Evolutionary conservation across 2,888 invertebrate genomes (phyloP).

Genomic region (Hartigia nigra): DNA sequence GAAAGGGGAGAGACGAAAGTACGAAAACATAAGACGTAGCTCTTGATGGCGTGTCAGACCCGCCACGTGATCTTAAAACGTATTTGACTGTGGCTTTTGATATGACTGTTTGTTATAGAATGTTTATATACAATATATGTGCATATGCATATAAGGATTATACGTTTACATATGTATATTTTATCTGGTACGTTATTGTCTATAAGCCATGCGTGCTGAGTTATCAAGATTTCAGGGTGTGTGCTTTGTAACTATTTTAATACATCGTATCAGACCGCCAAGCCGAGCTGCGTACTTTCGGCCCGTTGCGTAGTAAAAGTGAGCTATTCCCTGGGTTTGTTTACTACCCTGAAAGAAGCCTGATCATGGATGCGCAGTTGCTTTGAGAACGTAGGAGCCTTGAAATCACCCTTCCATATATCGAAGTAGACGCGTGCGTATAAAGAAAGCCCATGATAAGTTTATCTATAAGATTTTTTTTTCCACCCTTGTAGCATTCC

Average conservation of each 20-base stretch:
- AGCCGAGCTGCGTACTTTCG: background rate
- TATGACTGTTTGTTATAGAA: no score
- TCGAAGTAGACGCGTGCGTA: background rate
- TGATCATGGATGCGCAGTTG: background rate
- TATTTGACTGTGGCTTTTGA: background rate
- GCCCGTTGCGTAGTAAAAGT: background rate
- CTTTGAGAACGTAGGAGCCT: background rate
- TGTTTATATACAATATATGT: background rate
- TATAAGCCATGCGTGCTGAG: background rate
- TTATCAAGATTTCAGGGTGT: background rate
- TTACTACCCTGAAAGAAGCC: background rate
- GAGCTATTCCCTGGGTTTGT: background rate
- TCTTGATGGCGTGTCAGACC: background rate
- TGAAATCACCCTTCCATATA: background rate
- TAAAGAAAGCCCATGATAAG: background rate
- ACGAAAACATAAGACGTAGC: slow-evolving; percentile 33
- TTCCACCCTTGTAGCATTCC: background rate
- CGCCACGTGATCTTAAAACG: background rate
- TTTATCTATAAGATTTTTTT: background rate
- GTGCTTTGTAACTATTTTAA: background rate
- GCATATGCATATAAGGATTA: background rate
- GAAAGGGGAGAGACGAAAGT: no score
- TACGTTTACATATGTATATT: background rate
- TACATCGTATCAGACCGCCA: background rate
- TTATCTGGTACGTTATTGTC: background rate